phyloP scores from a whole-genome alignment of 2,113 vertebrate species.

The Passer domesticus region DNA sequence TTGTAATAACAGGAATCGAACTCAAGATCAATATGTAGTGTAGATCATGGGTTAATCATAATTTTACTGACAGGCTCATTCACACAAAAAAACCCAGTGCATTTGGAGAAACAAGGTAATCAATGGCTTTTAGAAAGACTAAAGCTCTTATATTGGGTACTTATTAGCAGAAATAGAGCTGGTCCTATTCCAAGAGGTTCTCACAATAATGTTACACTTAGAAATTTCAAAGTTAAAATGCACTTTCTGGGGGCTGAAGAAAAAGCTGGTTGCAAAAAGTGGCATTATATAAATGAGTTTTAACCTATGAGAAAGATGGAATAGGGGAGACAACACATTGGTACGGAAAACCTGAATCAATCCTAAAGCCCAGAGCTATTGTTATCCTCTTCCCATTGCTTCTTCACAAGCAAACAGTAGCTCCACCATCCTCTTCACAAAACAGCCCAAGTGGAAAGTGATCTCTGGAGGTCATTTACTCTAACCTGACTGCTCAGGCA shows the following conservation, averaged over 20 bases:
- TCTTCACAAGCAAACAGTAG: neutral
- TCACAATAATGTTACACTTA: neutral
- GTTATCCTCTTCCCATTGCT: neutral
- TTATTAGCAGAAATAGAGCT: neutral
- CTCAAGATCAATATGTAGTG: neutral
- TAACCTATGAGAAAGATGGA: neutral
- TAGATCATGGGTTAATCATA: neutral
- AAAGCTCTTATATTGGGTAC: neutral
- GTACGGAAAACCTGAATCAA: neutral
- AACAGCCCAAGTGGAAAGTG: neutral
- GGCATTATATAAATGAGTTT: neutral
- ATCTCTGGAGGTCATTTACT: neutral
- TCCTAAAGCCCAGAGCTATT: neutral
- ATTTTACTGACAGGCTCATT: neutral
- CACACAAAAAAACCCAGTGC: neutral
- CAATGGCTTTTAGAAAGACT: neutral
- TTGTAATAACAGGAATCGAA: neutral
- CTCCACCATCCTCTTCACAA: neutral
- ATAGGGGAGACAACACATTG: accelerated
- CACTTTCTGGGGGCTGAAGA: neutral
- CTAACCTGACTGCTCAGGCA: neutral
- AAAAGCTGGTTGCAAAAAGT: neutral
- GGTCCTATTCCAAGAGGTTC: neutral
- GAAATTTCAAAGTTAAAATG: neutral
- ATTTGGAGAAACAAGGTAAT: neutral